Base-by-base conservation (phyloP, 2,113 vertebrate genomes). In the Zosterops japonicus region DNA sequence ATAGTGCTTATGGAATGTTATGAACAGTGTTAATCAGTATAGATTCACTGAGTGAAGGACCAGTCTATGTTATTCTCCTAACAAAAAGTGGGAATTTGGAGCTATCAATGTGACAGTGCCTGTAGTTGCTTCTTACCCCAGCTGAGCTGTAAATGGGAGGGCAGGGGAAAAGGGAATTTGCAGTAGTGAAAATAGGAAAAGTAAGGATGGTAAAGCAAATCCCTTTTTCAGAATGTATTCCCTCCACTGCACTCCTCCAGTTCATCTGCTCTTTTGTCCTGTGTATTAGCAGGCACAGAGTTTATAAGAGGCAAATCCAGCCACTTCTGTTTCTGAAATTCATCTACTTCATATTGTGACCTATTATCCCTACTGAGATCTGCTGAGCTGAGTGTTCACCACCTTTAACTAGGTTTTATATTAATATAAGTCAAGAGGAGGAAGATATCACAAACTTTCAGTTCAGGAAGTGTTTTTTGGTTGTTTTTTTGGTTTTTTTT, bases 251-350 rank as follows among this genome's bases (percentile, higher is more conserved):
- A 59, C 41, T 88, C 44, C 56, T 53, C 47, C 61, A 52, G 36
- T 60, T 94, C 88, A 56, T 89, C 85, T 94, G 31, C 69, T 87
- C 49, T 82, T 94, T 93, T 82, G 56, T 89, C 64, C 89, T 52
- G 25, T 70, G 28, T 36, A 27, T 78, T 56, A 81, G 35, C 44
- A 83, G 52, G 23, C 39, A 77, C 29, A 61, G 72, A 89, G 74
- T 91, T 75, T 92, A 50, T 78, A 55, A 87, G 95, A 88, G 56
- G 39, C 68, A 52, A 64, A 79, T 65, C 9, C 44, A 80, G 57
- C 39, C 50, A 59, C 33, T 59, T 84, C 42, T 75, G 20, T 88
- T 91, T 94, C 83, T 72, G 84, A 87, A 94, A 47, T 35, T 21
- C 20, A 11, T 57, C 35, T 84, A 8, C 21, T 53, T 78, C 14